These are phyloP conservation scores for Rhimphoctona megacephalus DNA, from an alignment of 2,888 invertebrate species.

Conservation along the genomic window DNA sequence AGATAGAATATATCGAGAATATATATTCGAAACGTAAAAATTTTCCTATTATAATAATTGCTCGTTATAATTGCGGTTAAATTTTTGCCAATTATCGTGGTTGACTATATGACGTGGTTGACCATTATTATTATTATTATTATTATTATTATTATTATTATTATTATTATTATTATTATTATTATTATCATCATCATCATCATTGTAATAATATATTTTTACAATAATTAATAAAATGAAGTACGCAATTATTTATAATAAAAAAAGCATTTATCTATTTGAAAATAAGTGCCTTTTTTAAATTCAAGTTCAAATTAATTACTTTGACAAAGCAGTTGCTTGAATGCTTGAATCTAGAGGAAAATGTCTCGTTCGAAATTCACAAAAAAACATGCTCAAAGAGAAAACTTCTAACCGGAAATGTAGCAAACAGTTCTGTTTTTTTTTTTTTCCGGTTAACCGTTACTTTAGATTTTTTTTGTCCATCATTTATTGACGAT, in stretches of 20 bases:
- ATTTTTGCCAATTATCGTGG: slow-evolving; percentile 53
- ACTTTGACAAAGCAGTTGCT: not conserved
- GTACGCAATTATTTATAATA: not conserved
- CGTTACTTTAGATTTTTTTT: slow-evolving; percentile 12
- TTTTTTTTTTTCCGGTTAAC: not conserved
- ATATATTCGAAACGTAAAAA: slow-evolving; percentile 32
- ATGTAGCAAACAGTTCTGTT: not conserved
- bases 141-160: not conserved
- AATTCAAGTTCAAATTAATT: not conserved
- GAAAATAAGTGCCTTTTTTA: no score
- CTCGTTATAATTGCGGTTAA: slow-evolving; percentile 60
- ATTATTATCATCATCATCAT: not conserved
- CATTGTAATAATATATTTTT: not conserved
- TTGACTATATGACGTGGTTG: not conserved
- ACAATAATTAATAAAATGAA: not conserved
- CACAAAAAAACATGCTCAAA: not conserved
- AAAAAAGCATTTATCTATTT: no score
- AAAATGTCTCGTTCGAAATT: not conserved
- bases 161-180: not conserved
- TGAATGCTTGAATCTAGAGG: not conserved
- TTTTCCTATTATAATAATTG: slow-evolving; percentile 38
- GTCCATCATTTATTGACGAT: slow-evolving; percentile 4
- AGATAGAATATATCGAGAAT: slow-evolving; percentile 45
- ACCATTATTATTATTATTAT: slow-evolving; percentile 17
- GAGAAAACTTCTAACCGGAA: not conserved